A percentile compares a stretch with the other conserved stretches of the same genome.
Evolutionary conservation across 2,888 invertebrate genomes (phyloP).

Genomic region (Lottia scabra): DNA sequence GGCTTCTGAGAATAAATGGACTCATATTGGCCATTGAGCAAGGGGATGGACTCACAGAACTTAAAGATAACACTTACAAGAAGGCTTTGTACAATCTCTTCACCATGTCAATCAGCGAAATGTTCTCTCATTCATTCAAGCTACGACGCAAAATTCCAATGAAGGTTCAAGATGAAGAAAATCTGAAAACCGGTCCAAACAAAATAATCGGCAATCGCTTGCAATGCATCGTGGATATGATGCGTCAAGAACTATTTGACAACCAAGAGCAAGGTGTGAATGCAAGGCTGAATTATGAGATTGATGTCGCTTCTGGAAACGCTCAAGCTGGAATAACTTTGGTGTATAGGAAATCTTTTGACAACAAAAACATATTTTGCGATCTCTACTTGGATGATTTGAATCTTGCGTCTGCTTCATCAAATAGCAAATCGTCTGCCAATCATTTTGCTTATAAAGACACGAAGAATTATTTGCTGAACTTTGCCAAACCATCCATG

Average conservation of each 20-base stretch:
- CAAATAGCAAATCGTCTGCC: not conserved
- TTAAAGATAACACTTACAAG: not conserved
- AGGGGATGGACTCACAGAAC: not conserved
- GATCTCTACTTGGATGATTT: not conserved
- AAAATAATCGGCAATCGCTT: not conserved
- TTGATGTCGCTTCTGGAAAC: not conserved
- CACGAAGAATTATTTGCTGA: not conserved
- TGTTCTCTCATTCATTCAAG: not conserved
- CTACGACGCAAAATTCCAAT: not conserved
- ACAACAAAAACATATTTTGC: not conserved
- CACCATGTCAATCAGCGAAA: not conserved
- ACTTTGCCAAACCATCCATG: not conserved
- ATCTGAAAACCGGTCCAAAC: not conserved
- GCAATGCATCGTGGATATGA: not conserved
- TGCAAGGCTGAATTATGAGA: not conserved
- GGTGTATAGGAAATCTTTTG: not conserved
- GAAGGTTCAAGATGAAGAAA: not conserved
- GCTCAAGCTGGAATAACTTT: not conserved
- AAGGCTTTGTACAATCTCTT: not conserved
- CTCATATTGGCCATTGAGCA: not conserved
- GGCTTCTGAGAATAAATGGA: not conserved
- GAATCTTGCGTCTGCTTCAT: not conserved
- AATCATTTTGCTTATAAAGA: not conserved
- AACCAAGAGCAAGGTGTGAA: not conserved
- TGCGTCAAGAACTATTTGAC: not conserved